These are phyloP conservation scores for Corythoichthys haematopterus DNA, from an alignment of 2,113 vertebrate genomes.

Conservation along the genomic window DNA sequence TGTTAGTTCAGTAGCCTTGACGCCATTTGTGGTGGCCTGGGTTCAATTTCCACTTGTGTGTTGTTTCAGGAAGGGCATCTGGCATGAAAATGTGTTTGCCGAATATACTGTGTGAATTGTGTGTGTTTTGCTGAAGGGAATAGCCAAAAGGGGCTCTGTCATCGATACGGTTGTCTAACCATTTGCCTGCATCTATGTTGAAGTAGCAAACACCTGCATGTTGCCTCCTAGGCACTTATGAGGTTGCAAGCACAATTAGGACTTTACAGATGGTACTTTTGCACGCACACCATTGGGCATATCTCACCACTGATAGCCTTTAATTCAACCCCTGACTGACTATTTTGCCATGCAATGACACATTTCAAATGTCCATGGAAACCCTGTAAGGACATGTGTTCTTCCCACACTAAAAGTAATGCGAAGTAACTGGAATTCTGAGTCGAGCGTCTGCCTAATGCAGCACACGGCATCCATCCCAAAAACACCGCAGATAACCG, in stretches of 20 bases:
- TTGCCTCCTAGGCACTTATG: slow-evolving; percentile 56
- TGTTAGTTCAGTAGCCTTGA: too few relatives aligned
- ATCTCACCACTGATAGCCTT: not conserved
- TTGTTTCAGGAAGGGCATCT: too few relatives aligned
- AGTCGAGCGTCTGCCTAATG: not conserved
- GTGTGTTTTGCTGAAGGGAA: too few relatives aligned
- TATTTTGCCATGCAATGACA: not conserved
- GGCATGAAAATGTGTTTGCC: too few relatives aligned
- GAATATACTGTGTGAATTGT: too few relatives aligned
- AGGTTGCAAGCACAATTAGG: slow-evolving; percentile 59
- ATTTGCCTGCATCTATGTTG: not conserved
- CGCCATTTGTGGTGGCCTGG: too few relatives aligned
- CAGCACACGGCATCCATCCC: not conserved
- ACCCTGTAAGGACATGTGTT: not conserved
- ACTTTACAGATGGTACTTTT: slow-evolving; percentile 65
- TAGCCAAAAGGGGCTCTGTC: too few relatives aligned
- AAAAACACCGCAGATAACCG: slow-evolving; percentile 20
- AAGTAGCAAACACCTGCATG: slow-evolving; percentile 58
- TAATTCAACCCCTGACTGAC: not conserved
- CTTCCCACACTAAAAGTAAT: not conserved
- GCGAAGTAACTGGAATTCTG: not conserved
- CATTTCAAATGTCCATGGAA: not conserved
- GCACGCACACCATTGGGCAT: slow-evolving; percentile 50
- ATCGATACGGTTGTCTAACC: too few relatives aligned
- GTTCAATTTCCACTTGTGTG: too few relatives aligned